phyloP scores from a whole-genome alignment of 2,888 invertebrate genomes.

The Trachelus iudaicus region DNA sequence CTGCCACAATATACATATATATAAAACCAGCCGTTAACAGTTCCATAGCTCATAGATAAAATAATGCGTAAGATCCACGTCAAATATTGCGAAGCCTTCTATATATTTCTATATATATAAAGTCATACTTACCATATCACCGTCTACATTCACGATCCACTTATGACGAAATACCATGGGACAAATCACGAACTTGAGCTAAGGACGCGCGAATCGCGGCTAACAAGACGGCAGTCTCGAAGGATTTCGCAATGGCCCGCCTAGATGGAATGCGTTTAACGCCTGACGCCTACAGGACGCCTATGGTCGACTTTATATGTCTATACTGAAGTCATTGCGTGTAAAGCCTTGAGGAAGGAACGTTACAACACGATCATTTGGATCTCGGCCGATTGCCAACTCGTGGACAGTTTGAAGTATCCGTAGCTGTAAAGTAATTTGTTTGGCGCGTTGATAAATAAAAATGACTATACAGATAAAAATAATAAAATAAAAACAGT shows the following conservation, averaged over 20 bases:
- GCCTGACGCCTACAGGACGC: slow-evolving; percentile 65
- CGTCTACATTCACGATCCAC: neutral
- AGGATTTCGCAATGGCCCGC: slow-evolving; percentile 59
- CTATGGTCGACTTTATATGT: slow-evolving; percentile 41
- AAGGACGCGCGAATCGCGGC: slow-evolving; percentile 61
- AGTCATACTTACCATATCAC: neutral
- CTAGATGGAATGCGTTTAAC: slow-evolving; percentile 65
- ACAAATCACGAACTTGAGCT: slow-evolving; percentile 57
- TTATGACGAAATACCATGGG: neutral
- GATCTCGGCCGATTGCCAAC: slow-evolving; percentile 60
- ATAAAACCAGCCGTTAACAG: neutral
- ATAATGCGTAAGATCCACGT: neutral
- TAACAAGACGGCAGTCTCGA: slow-evolving; percentile 48
- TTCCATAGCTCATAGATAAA: neutral
- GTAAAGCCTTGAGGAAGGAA: slow-evolving; percentile 62
- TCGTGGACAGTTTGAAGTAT: neutral
- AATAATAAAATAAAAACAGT: neutral
- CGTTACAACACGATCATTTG: slow-evolving; percentile 64
- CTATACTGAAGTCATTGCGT: slow-evolving; percentile 18
- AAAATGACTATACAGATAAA: neutral
- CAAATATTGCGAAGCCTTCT: neutral
- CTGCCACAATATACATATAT: neutral
- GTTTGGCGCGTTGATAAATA: neutral
- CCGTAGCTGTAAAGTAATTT: neutral
- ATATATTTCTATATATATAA: neutral